Base-by-base conservation (phyloP, 64 coral and sea anemone genomes). In the Pocillopora verrucosa region DNA sequence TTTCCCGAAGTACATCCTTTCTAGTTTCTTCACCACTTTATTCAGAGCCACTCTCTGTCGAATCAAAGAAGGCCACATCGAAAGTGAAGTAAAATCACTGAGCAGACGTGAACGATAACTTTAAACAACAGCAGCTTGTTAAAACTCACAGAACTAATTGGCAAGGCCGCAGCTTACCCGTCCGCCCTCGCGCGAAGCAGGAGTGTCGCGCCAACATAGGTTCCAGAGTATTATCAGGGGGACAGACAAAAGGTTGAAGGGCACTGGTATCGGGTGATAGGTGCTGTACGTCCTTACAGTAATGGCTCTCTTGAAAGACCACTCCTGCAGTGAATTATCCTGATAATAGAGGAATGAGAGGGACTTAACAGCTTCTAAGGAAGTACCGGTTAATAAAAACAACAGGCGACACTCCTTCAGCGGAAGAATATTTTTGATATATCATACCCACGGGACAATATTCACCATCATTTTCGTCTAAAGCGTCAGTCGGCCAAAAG, bases 201-300 rank as follows among this genome's bases (percentile, higher is more conserved):
- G 17, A 36, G 36, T 25, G 19, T 81, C 20, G 36, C 36, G 61
- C 30, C 22, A 26, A 63, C 79, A 81, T 30, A 35, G 79, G 34
- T 34, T 64, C 25, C 79, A 81, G 16, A 81, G 14, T 36, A 22
- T 58, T 4, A 81, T 16, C 7, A 63, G 25, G 7, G 59, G 26
- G 36, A 92, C 38, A 36, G 83, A 70, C 1, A 87, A 5, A 34
- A 92, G 51, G 20, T 92, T 92, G 64, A 92, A 87, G 14, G 90
- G 90, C 14, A 87, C 90, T 72, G 84, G 83, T 34, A 92, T 76
- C 0, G 90, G 90, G 11, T 92, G 90, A 62, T 92, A 92, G 3
- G 59, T 65, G 24, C 60, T 59, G 61, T 92, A 92, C 20, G 83
- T 79, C 15, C 75, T 73, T 13, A 92, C 80, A 16, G 90, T 92